These are phyloP conservation scores for Arctopsyche grandis DNA, from an alignment of 1,140 invertebrate genomes.

Conservation along the genomic window DNA sequence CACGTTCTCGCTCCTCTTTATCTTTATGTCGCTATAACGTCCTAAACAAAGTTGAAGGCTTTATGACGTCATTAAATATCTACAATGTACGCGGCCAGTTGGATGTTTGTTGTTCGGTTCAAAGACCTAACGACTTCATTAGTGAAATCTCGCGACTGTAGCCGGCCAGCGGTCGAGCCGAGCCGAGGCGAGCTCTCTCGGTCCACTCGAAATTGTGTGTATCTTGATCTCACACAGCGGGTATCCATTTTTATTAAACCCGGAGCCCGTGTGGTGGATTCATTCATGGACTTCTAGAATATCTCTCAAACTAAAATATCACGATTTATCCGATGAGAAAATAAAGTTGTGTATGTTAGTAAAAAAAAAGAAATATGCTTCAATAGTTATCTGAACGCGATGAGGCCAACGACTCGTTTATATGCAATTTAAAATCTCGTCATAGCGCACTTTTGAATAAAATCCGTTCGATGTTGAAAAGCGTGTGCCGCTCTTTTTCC, in stretches of 20 bases:
- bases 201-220: background rate
- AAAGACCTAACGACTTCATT: constrained; percentile 41
- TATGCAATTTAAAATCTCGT: constrained; percentile 21
- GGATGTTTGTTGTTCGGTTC: constrained; percentile 35
- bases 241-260: constrained; percentile 27
- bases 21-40: constrained; percentile 14
- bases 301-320: constrained; percentile 8
- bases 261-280: background rate
- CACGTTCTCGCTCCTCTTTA: constrained; percentile 3
- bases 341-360: background rate
- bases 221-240: constrained; percentile 26
- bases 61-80: constrained; percentile 43
- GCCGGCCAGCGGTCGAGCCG: background rate
- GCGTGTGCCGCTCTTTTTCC: background rate
- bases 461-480: background rate
- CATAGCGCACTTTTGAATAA: constrained; percentile 13
- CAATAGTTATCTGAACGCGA: background rate
- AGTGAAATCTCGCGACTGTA: constrained; percentile 31
- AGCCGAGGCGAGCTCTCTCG: background rate
- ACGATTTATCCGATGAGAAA: background rate
- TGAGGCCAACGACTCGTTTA: constrained; percentile 24
- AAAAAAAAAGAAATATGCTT: background rate
- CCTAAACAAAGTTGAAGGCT: constrained; percentile 31
- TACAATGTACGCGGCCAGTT: constrained; percentile 22
- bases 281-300: constrained; percentile 16